These are phyloP conservation scores for Coregonus sp. DNA, from an alignment of 2,797 vertebrate genomes.

Conservation along the genomic window DNA sequence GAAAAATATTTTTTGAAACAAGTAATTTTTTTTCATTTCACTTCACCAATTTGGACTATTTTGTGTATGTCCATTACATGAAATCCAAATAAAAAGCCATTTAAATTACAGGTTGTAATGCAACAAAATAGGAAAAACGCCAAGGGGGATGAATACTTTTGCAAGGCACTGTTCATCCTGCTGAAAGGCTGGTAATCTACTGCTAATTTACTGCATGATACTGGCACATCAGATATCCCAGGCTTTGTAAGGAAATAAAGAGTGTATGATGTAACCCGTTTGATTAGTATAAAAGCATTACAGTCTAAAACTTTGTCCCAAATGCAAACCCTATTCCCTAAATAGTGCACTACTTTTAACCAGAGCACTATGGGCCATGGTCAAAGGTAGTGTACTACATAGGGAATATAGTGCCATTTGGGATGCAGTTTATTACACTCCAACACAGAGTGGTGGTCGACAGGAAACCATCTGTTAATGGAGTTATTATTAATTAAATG, in stretches of 20 bases:
- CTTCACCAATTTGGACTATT: no score
- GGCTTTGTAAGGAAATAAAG: not conserved
- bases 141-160: no score
- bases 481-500: conserved; percentile 25
- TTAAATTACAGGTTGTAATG: no score
- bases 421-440: not conserved
- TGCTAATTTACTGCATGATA: not conserved
- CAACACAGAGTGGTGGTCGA: conserved; percentile 3
- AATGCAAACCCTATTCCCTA: not conserved
- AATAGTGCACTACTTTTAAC: no score
- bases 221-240: not conserved
- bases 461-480: conserved; percentile 15
- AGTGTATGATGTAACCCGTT: conserved; percentile 8
- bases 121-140: no score
- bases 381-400: not conserved
- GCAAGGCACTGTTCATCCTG: not conserved
- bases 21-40: no score
- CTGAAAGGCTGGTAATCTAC: not conserved
- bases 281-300: conserved; percentile 22
- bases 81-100: no score
- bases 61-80: no score
- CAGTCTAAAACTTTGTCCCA: not conserved
- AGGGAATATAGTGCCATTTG: not conserved
- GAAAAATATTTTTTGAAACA: no score
- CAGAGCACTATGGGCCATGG: not conserved